phyloP scores from a whole-genome alignment of 2,888 invertebrate species.

The Zaprionus bogoriensis region DNA sequence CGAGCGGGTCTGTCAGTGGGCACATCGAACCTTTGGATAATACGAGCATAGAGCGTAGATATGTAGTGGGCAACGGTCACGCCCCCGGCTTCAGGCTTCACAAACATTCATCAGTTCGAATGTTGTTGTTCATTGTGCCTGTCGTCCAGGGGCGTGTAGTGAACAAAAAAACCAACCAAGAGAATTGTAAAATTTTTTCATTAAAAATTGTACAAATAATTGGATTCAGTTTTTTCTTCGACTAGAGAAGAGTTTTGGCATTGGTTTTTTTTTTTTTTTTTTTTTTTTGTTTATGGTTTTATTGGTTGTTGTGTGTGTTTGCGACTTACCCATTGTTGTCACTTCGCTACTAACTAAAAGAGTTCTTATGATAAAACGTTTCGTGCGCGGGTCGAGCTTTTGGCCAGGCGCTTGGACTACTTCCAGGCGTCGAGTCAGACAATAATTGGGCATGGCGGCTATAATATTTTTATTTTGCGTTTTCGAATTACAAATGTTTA shows the following conservation, averaged over 20 bases:
- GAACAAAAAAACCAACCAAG: conserved; percentile 5
- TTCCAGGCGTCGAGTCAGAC: conserved; percentile 65
- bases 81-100: conserved; percentile 46
- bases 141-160: conserved; percentile 42
- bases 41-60: conserved; percentile 77
- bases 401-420: conserved; percentile 58
- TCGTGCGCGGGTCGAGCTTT: conserved; percentile 27
- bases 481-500: conserved; percentile 61
- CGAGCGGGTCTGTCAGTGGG: conserved; percentile 70
- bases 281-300: conserved; percentile 32
- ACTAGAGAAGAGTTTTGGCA: conserved; percentile 23
- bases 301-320: conserved; percentile 23
- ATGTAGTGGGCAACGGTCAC: conserved; percentile 62
- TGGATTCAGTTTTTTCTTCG: conserved; percentile 5
- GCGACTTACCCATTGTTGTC: conserved; percentile 68
- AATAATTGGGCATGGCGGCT: conserved; percentile 63
- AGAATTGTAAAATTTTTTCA: conserved; percentile 56
- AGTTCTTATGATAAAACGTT: conserved; percentile 40
- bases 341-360: conserved; percentile 67
- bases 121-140: neutral
- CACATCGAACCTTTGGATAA: conserved; percentile 77
- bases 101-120: neutral
- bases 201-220: conserved; percentile 58
- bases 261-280: no score
- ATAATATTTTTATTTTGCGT: conserved; percentile 59